Conservation (phyloP, 2,888 invertebrate genomes). For the Scaptodrosophila latifasciaeformis region DNA sequence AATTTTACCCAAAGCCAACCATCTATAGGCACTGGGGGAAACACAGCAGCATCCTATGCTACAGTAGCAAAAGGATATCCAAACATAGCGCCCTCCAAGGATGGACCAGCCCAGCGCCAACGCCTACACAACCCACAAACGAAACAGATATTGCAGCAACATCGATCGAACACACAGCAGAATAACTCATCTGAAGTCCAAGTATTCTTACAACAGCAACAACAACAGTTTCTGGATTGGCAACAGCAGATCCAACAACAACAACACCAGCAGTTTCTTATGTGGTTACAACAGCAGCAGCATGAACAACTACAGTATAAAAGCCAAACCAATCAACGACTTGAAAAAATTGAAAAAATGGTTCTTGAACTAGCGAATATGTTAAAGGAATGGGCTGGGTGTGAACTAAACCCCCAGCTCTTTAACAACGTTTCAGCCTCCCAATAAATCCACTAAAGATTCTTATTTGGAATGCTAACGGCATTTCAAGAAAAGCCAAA, state of each 20-base stretch:
- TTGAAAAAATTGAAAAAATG: not conserved
- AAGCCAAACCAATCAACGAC: not conserved
- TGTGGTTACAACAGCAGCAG: not conserved
- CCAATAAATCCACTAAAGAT: not conserved
- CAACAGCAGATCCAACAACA: not conserved
- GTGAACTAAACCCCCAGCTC: not conserved
- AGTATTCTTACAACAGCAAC: no score
- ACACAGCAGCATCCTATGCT: no score
- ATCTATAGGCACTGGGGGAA: no score
- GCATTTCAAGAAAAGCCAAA: conserved; percentile 6
- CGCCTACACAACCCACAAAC: not conserved
- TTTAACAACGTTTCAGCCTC: not conserved
- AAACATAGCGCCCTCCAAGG: not conserved
- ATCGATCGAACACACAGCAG: no score
- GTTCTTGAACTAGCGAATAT: conserved; percentile 3
- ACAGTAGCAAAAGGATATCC: not conserved
- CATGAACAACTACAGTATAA: not conserved
- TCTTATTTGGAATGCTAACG: conserved; percentile 18
- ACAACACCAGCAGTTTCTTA: not conserved
- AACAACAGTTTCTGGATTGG: no score
- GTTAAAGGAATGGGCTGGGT: conserved; percentile 1
- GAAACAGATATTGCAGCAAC: not conserved
- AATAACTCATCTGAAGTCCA: no score
- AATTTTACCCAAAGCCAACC: no score
- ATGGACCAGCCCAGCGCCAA: not conserved